Conservation (phyloP, 2,797 vertebrate species). For the Phrynocephalus forsythii region DNA sequence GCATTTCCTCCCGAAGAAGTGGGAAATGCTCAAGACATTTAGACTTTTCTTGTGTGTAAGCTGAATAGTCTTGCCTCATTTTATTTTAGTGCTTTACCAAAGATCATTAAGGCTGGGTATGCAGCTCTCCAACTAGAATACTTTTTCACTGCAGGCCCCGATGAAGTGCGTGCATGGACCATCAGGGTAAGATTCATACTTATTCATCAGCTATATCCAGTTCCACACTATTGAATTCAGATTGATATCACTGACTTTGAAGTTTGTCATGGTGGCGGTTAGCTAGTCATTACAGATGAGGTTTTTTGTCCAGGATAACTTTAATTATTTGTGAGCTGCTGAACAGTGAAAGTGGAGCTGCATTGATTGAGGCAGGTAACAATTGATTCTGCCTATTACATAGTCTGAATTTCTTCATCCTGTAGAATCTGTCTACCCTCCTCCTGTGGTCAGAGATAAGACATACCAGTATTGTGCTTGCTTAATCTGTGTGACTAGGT, state of each 20-base stretch:
- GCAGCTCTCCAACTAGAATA: conserved; percentile 96
- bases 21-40: conserved; percentile 60
- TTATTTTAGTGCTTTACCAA: conserved; percentile 90
- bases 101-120: conserved; percentile 98
- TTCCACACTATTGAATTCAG: conserved; percentile 93
- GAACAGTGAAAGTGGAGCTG: conserved; percentile 98
- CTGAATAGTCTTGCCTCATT: conserved; percentile 78
- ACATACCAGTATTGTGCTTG: conserved; percentile 97
- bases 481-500: conserved; percentile 99
- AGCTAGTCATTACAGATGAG: conserved; percentile 97
- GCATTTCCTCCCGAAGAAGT: conserved; percentile 57
- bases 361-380: conserved; percentile 99
- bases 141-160: conserved; percentile 99
- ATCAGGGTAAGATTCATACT: conserved; percentile 92
- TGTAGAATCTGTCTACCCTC: conserved; percentile 99
- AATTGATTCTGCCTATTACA: conserved; percentile 99
- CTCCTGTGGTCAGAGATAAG: conserved; percentile 99
- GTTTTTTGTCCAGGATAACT: conserved; percentile 94
- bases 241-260: conserved; percentile 96
- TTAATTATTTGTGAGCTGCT: conserved; percentile 99
- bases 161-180: conserved; percentile 99
- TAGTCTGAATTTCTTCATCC: conserved; percentile 99
- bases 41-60: conserved; percentile 62
- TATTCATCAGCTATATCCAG: conserved; percentile 84
- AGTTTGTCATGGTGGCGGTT: conserved; percentile 98